phyloP scores from a whole-genome alignment of 2,888 invertebrate genomes.

The Danaus chrysippus region DNA sequence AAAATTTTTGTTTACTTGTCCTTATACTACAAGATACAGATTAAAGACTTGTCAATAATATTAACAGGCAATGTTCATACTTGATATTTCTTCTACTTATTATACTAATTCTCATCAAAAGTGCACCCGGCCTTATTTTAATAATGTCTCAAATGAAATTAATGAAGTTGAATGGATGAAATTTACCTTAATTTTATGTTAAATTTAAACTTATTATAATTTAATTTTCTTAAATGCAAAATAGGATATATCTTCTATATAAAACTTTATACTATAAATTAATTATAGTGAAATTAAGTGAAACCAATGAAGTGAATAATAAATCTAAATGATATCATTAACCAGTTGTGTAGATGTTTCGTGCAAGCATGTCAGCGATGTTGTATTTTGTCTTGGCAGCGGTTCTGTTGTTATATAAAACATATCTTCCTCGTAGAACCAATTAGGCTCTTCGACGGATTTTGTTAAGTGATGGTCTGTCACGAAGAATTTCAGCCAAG shows the following conservation, averaged over 20 bases:
- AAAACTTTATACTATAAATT: conserved; percentile 20
- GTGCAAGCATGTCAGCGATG: conserved; percentile 57
- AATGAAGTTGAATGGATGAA: no score
- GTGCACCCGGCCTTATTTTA: no score
- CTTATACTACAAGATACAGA: no score
- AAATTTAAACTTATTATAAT: no score
- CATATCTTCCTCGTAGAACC: conserved; percentile 66
- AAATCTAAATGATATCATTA: conserved; percentile 71
- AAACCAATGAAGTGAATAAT: conserved; percentile 34
- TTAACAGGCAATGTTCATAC: no score
- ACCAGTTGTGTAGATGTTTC: conserved; percentile 70
- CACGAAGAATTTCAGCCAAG: conserved; percentile 79
- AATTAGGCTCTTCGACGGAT: conserved; percentile 70
- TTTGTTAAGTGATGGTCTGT: conserved; percentile 74
- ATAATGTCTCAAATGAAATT: no score
- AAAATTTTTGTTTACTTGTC: no score
- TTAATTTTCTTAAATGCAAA: conserved; percentile 16
- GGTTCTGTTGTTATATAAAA: conserved; percentile 59
- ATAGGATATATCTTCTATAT: conserved; percentile 8
- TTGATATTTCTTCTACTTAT: no score
- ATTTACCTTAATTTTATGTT: no score
- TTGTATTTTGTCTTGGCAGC: conserved; percentile 57
- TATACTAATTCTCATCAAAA: no score
- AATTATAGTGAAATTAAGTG: conserved; percentile 46
- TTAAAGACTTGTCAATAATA: no score